Base-by-base conservation (phyloP, 2,797 vertebrate species). In the Gymnoscopelus braueri region DNA sequence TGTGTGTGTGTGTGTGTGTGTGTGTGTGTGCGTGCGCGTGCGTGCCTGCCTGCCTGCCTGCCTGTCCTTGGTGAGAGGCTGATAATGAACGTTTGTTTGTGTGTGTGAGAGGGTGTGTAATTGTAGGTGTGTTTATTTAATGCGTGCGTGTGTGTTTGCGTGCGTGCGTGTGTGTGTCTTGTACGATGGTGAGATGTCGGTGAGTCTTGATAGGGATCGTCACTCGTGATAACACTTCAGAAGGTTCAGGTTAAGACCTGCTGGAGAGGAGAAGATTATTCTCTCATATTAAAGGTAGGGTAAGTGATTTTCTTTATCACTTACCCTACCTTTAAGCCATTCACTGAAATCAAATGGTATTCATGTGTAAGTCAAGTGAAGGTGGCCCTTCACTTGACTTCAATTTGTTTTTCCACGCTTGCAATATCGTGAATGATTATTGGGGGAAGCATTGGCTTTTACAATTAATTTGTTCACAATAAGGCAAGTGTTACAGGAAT, bases 101-200 rank as follows among this genome's bases (percentile, higher is more conserved):
- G 50, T 14, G 11, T 55, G 23, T 65, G 15, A 66, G 71, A n/a
- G 80, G 50, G 60, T 24, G 12, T 54, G 15, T 14, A 29, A 29
- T 29, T 29, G 26, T 29, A 29, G 26, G 9, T 65, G 11, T 19
- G 5, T 47, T 29, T 29, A 29, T 29, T 29, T 3, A n/a, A 49
- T 9, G 12, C 48, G 23, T 65, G 19, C 14, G 24, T 55, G 19
- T 9, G 10, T 65, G 11, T 19, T 3, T 47, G 58, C 47, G 7
- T 67, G 66, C 55, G 58, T 60, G 59, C 55, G 67, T 69, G 71
- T 19, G 80, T 53, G 61, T 49, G 15, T 26, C 13, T n/a, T 74
- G 62, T 79, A 32, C 84, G 88, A 87, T 91, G 84, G 71, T 71
- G 77, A 88, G 91, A 93, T 93, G 87, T 87, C 89, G 86, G 84